phyloP scores from a whole-genome alignment of 2,113 vertebrate genomes.

The Anguilla japonica region DNA sequence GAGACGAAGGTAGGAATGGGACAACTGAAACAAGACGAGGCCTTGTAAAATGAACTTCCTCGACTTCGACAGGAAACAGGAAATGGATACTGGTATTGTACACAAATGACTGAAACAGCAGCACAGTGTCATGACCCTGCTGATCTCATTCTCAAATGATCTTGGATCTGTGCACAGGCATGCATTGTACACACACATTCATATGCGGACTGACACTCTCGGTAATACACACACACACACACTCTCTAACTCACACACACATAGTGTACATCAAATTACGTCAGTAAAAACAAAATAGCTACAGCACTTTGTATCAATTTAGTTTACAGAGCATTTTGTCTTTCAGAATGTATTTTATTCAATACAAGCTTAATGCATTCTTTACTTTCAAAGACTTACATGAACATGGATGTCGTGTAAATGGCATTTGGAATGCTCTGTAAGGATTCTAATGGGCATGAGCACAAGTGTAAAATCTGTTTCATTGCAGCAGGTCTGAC shows the following conservation, averaged over 20 bases:
- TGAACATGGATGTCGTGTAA: background rate
- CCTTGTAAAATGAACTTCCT: background rate
- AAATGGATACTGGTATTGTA: slow-evolving; percentile 1
- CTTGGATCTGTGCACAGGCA: background rate
- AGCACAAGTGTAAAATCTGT: slow-evolving; percentile 7
- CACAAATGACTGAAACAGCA: background rate
- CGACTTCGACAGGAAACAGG: background rate
- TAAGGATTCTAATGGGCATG: slow-evolving; percentile 3
- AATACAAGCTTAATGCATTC: background rate
- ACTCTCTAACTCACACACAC: slow-evolving; percentile 10
- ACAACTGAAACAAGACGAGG: background rate
- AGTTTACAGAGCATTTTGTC: background rate
- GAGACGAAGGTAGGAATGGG: background rate
- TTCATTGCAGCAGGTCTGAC: background rate
- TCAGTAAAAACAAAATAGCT: background rate
- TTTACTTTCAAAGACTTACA: background rate
- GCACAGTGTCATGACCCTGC: background rate
- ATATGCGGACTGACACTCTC: background rate
- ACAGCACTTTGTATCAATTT: background rate
- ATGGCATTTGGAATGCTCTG: slow-evolving; percentile 3
- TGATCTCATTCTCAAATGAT: background rate
- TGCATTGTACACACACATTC: background rate
- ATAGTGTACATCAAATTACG: background rate
- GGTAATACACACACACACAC: slow-evolving; percentile 11
- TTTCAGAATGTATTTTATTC: background rate